These are phyloP conservation scores for Ptychodera flava DNA, from an alignment of 35 echinoderm and acorn worm genomes.

Conservation along the genomic window DNA sequence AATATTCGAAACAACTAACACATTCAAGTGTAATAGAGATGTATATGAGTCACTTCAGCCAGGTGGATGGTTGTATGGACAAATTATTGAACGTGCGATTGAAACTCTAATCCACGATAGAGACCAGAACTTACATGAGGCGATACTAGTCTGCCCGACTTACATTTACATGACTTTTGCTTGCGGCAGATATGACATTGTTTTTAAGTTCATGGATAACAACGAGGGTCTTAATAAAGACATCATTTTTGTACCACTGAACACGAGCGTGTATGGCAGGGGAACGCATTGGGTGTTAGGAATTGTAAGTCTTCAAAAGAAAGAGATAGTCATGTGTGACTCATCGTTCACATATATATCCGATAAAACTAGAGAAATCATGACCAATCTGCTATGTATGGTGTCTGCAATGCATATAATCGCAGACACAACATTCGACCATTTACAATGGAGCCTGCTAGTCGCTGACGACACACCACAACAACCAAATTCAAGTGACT, in stretches of 20 bases:
- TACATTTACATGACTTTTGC: slow-evolving; percentile 15
- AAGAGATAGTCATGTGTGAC: background rate
- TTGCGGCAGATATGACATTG: background rate
- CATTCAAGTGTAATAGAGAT: background rate
- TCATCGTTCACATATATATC: background rate
- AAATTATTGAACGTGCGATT: slow-evolving; percentile 15
- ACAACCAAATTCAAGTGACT: slow-evolving; percentile 16
- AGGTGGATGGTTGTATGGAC: slow-evolving; percentile 10
- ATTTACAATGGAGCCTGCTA: background rate
- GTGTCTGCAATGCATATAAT: slow-evolving; percentile 7
- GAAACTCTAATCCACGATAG: background rate
- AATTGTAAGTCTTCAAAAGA: background rate
- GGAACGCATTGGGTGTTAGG: background rate
- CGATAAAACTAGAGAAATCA: background rate
- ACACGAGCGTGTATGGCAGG: background rate
- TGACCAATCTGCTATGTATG: background rate
- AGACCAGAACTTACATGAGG: background rate
- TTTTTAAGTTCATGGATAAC: background rate
- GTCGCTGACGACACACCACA: slow-evolving; percentile 1
- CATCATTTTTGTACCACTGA: slow-evolving; percentile 5
- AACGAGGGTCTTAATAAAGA: slow-evolving; percentile 14
- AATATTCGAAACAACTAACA: background rate
- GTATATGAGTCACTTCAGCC: background rate
- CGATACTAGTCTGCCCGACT: background rate
- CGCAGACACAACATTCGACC: slow-evolving; percentile 1